Base-by-base conservation (phyloP, 2,888 invertebrate species). In the Mallateleia sp. region DNA sequence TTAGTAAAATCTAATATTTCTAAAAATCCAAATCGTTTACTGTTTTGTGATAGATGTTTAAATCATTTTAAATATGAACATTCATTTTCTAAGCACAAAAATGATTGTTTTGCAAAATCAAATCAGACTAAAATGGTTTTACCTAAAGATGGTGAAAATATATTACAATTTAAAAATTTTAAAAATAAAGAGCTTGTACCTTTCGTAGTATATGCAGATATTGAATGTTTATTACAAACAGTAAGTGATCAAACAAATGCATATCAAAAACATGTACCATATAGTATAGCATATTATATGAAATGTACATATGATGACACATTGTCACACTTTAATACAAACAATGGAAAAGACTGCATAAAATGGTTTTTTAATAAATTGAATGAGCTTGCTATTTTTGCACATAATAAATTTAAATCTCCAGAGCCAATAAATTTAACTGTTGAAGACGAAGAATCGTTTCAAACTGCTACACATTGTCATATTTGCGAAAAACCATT, bases 281-380 rank as follows among this genome's bases (percentile, higher is more conserved):
- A n/a, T n/a, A 71, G 71, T 42, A 45, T 56, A 15, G 56, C 71
- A 18, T 56, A 38, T 56, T 56, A 28, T 28, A 14, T 56, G 2
- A 56, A 71, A 56, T 71, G 71, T 11, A 25, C 5, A 9, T 71
- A 20, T 22, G 28, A 71, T 71, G 56, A 71, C 18, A 45, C 71
- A 25, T n/a, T 71, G 6, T 72, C 72, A 34, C 45, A 9, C 8
- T n/a, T n/a, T n/a, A n/a, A n/a, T n/a, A n/a, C n/a, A n/a, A n/a
- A n/a, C n/a, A n/a, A n/a, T n/a, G n/a, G 72, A 5, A 11, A 72
- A 72, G 58, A 45, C 15, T 72, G 72, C 18, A 60, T 72, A 8
- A 20, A 28, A 28, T 72, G 72, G 72, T 72, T 72, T 32, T 28
- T 47, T 15, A 18, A 58, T 25, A 22, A 58, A n/a, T n/a, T n/a